Base-by-base conservation (phyloP, 2,797 vertebrate genomes). In the Tragelaphus eurycerus region DNA sequence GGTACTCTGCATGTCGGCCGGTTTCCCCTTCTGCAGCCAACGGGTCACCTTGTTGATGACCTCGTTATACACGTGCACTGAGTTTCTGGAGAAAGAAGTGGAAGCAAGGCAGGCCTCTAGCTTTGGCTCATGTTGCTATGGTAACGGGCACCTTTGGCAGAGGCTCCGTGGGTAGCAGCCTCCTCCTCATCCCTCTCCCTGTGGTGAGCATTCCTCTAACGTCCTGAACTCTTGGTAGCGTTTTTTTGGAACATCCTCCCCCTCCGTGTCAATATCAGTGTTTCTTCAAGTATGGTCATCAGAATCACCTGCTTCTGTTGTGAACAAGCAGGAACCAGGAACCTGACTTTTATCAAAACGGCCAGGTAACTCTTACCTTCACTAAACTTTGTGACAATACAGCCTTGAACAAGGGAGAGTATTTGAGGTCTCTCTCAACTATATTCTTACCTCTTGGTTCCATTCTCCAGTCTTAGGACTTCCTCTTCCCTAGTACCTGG, bases 81-180 rank as follows among this genome's bases (percentile, higher is more conserved):
- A 0, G 12, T 4, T 46, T 46, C 43, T 50, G 46, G 23, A 38
- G 82, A 34, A 52, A 50, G 29, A 52, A 52, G 14, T 17, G n/a
- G 54, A 7, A 52, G 67, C n/a, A 8, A 19, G 52, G 4, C 60
- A 25, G 4, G 38, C 85, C 12, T 9, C 1, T 10, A n/a, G 31
- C 3, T 29, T 38, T 12, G 29, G 34, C 57, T 52, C 21, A 7
- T 17, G 9, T 16, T 7, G 48, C 48, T 3, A 15, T 19, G 27
- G 48, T 16, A 25, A 50, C 4, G 12, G 60, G 38, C 31, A 10
- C 29, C 1, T 0, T 4, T 0, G 27, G 50, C 6, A 43, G 14
- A 48, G 15, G 21, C 9, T 10, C 21, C 1, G 13, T 2, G 23
- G n/a, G 2, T 1, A 5, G 46, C 46, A 14, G 76, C 46, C 34